These are phyloP conservation scores for Meiosimyza decipiens DNA, from an alignment of 2,888 invertebrate species.

Conservation along the genomic window DNA sequence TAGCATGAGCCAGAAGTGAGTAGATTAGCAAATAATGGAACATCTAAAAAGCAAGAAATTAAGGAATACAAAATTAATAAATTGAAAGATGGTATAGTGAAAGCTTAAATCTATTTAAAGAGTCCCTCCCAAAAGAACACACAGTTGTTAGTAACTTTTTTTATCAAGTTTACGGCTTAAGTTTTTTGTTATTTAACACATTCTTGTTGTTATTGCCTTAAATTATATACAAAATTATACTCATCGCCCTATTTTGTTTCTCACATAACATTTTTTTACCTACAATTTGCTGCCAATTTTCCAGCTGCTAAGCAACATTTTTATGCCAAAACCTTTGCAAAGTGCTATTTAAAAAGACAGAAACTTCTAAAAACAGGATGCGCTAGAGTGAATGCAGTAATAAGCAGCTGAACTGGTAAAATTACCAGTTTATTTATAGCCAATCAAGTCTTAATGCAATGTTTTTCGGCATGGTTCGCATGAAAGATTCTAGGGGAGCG, in stretches of 20 bases:
- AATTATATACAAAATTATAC: too few species aligned
- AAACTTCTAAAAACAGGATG: not conserved
- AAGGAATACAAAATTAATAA: not conserved
- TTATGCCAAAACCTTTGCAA: too few species aligned
- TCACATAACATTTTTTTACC: too few species aligned
- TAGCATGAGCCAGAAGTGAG: constrained; percentile 48
- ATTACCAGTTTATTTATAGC: constrained; percentile 31
- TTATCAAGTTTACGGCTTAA: constrained; percentile 15
- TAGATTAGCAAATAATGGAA: constrained; percentile 55
- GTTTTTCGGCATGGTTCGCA: not conserved
- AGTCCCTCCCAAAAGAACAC: not conserved
- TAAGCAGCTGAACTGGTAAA: constrained; percentile 29
- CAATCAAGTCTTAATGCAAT: not conserved
- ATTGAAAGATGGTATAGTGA: not conserved
- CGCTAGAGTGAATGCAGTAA: not conserved
- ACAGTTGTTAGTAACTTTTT: too few species aligned
- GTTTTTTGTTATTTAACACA: constrained; percentile 19
- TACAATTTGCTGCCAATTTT: too few species aligned
- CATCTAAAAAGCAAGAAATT: constrained; percentile 48
- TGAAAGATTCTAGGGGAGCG: not conserved
- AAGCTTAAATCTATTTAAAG: not conserved
- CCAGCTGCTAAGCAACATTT: too few species aligned
- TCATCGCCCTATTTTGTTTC: too few species aligned
- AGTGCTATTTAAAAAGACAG: not conserved
- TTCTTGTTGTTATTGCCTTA: too few species aligned